phyloP scores from a whole-genome alignment of 2,113 vertebrate species.

The Tyto alba region DNA sequence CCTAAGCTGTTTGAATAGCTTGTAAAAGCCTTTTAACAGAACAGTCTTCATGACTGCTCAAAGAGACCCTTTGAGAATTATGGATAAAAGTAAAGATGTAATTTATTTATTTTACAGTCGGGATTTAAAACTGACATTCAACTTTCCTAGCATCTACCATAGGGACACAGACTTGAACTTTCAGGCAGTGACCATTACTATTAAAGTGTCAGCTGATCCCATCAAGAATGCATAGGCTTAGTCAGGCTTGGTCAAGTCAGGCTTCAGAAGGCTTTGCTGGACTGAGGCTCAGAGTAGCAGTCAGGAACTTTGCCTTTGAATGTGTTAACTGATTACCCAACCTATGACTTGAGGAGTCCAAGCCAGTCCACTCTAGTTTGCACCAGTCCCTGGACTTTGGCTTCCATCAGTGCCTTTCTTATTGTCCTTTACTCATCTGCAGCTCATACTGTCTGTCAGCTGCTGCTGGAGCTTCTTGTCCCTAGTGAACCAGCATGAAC shows the following conservation, averaged over 20 bases:
- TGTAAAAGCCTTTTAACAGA: neutral
- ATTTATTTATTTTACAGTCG: neutral
- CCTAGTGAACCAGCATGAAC: neutral
- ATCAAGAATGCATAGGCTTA: neutral
- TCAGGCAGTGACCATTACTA: neutral
- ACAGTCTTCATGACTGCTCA: neutral
- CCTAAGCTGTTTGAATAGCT: neutral
- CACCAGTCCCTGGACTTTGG: neutral
- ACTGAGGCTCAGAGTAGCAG: neutral
- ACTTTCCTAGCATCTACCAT: neutral
- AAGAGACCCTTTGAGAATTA: neutral
- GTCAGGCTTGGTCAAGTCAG: neutral
- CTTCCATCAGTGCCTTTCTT: neutral
- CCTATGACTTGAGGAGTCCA: neutral
- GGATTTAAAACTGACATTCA: neutral
- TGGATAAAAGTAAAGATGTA: neutral
- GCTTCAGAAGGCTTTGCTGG: neutral
- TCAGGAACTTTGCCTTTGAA: neutral
- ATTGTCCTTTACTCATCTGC: neutral
- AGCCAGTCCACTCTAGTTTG: neutral
- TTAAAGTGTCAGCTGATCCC: neutral
- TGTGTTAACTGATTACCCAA: neutral
- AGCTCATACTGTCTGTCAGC: neutral
- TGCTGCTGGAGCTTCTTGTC: neutral
- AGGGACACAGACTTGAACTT: neutral